Conservation (phyloP, 30 jellyfish, hydroid and myxozoan genomes). For the Thelohanellus kitauei region DNA sequence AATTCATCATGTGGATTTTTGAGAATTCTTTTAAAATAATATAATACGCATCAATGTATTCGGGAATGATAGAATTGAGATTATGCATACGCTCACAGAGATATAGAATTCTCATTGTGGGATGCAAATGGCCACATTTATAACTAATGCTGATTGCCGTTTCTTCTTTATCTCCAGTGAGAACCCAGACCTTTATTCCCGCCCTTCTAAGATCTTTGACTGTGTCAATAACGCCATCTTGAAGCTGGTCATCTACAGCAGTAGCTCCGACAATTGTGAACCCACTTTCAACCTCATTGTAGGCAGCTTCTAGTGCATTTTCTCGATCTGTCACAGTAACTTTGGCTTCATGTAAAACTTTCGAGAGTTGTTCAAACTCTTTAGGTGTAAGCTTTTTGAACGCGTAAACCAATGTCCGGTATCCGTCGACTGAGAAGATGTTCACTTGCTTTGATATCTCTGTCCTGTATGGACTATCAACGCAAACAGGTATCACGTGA, state of each 20-base stretch:
- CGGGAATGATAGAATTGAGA: neutral
- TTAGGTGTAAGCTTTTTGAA: neutral
- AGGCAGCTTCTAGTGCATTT: conserved; percentile 1
- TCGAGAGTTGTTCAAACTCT: no score
- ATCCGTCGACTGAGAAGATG: no score
- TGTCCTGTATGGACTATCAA: no score
- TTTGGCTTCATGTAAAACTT: neutral
- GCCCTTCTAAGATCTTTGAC: conserved; percentile 63
- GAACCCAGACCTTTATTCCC: conserved; percentile 95
- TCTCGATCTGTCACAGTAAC: neutral
- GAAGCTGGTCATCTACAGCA: conserved; percentile 95
- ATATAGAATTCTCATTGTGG: no score
- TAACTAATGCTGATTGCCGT: conserved; percentile 83
- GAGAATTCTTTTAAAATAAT: neutral
- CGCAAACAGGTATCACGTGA: no score
- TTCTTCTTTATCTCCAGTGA: conserved; percentile 93
- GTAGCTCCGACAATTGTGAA: conserved; percentile 67
- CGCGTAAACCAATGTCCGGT: neutral
- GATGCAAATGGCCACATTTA: conserved; percentile 77
- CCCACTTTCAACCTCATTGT: conserved; percentile 46
- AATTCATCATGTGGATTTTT: conserved; percentile 22
- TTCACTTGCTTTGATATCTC: no score
- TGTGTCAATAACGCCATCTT: conserved; percentile 63
- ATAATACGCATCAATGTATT: neutral
- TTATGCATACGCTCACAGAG: neutral